Percentiles rank a stretch among this genome's conserved stretches.
Evolutionary conservation across 2,888 invertebrate species (phyloP).

Genomic region (Mayetiola destructor): DNA sequence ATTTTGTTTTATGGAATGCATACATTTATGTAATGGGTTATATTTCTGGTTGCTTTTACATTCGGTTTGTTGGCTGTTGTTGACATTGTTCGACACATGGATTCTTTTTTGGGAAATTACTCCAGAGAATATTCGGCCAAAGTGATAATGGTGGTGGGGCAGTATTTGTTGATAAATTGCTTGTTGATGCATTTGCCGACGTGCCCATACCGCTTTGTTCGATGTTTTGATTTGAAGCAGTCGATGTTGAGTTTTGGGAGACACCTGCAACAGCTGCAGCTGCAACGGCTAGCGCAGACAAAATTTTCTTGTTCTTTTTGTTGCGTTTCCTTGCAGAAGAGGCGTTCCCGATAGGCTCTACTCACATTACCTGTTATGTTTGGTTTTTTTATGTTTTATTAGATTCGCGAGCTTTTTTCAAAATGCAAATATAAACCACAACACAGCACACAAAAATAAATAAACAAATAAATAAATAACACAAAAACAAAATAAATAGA

Average conservation of each 20-base stretch:
- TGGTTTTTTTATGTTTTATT: slow-evolving; percentile 16
- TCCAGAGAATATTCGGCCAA: slow-evolving; percentile 14
- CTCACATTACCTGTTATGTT: slow-evolving; percentile 30
- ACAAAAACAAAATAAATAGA: slow-evolving; percentile 9
- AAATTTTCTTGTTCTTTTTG: slow-evolving; percentile 8
- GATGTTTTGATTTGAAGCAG: not conserved
- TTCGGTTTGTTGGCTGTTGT: slow-evolving; percentile 16
- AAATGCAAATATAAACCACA: not conserved
- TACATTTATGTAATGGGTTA: too few relatives aligned
- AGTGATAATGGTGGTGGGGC: slow-evolving; percentile 5
- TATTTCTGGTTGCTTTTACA: too few relatives aligned
- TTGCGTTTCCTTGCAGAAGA: slow-evolving; percentile 13
- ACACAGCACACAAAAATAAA: not conserved
- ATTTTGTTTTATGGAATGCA: too few relatives aligned
- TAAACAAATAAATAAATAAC: slow-evolving; percentile 9
- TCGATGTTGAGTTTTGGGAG: not conserved
- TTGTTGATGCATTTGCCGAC: not conserved
- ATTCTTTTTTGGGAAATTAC: slow-evolving; percentile 15
- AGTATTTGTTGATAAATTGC: not conserved
- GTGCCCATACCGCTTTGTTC: slow-evolving; percentile 7
- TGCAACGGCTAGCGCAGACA: slow-evolving; percentile 7
- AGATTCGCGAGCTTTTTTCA: slow-evolving; percentile 13
- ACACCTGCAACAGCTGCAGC: not conserved
- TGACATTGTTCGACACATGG: slow-evolving; percentile 16
- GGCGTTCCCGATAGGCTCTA: slow-evolving; percentile 33